Evolutionary conservation across 2,797 vertebrate species (phyloP).

Genomic region (Gephyroberyx darwinii): DNA sequence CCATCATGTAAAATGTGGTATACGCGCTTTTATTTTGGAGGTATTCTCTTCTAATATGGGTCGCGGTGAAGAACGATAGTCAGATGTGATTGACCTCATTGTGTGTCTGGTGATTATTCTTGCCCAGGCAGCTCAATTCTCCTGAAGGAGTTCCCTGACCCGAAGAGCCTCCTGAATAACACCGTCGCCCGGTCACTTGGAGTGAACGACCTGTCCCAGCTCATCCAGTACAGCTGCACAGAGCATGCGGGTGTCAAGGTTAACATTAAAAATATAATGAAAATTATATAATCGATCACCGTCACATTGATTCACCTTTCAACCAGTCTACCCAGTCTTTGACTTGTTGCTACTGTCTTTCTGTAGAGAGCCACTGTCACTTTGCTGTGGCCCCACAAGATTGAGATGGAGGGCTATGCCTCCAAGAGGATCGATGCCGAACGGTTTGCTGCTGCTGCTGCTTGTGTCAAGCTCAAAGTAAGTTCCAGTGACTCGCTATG

Average conservation of each 20-base stretch:
- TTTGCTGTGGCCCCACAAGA: slow-evolving; percentile 89
- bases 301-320: neutral
- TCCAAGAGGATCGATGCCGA: slow-evolving; percentile 90
- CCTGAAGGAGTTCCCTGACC: slow-evolving; percentile 91
- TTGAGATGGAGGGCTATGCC: slow-evolving; percentile 90
- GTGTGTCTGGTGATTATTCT: neutral
- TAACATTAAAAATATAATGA: slow-evolving; percentile 5
- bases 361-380: slow-evolving; percentile 89
- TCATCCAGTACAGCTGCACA: slow-evolving; percentile 89
- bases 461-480: slow-evolving; percentile 91
- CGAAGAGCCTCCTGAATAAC: slow-evolving; percentile 88
- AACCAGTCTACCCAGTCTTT: too few relatives aligned
- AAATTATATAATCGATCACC: neutral
- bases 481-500: neutral
- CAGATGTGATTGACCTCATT: neutral
- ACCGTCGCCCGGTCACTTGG: slow-evolving; percentile 87
- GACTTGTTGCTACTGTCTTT: neutral
- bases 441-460: slow-evolving; percentile 89
- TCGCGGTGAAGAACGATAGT: neutral
- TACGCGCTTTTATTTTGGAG: neutral
- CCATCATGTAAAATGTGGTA: neutral
- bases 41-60: neutral
- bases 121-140: slow-evolving; percentile 58
- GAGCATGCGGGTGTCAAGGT: slow-evolving; percentile 88
- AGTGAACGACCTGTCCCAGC: slow-evolving; percentile 83